Base-by-base conservation (phyloP, 2,113 vertebrate genomes). In the Aegotheles bennettii region DNA sequence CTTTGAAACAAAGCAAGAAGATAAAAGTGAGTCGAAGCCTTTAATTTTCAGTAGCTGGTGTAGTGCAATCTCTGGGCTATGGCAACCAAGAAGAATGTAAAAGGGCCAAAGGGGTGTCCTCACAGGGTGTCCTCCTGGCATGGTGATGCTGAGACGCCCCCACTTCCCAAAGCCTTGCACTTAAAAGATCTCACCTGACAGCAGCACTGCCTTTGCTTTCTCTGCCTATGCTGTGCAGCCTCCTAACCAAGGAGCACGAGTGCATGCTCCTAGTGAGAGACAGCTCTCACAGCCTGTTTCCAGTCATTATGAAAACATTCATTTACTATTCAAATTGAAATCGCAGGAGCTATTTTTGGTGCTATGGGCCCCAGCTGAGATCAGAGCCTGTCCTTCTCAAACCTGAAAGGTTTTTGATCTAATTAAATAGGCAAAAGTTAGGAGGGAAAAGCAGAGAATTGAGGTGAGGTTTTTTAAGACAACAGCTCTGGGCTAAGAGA, bases 281-380 rank as follows among this genome's bases (percentile, higher is more conserved):
- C 26, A 60, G 16, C 24, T 89, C 64, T 67, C 69, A 25, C 54
- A 81, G 35, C 20, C 50, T 74, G 29, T 47, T 74, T 56, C 42
- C n/a, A 75, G 64, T 4, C 24, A n/a, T 47, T 40, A 21, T 29
- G 67, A 74, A 92, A 86, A 81, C 25, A 61, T 51, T 51, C 3
- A 31, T 92, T 86, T 80, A 68, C 77, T 84, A 81, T 54, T 80
- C 71, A 91, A 35, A 65, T 95, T 79, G 73, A 79, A 91, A 80
- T 64, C 84, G 33, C 42, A 86, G 68, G 71, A 61, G 45, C 28
- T 87, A 26, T 81, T 90, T 60, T 86, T 86, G 51, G 35, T 84
- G 54, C 47, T 43, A 0, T 19, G 63, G 70, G 60, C 71, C 35
- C 3, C 51, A 82, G 65, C 57, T 75, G 83, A 87, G 75, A 63